Evolutionary conservation across 2,113 vertebrate genomes (phyloP).

Genomic region (Gambusia affinis): DNA sequence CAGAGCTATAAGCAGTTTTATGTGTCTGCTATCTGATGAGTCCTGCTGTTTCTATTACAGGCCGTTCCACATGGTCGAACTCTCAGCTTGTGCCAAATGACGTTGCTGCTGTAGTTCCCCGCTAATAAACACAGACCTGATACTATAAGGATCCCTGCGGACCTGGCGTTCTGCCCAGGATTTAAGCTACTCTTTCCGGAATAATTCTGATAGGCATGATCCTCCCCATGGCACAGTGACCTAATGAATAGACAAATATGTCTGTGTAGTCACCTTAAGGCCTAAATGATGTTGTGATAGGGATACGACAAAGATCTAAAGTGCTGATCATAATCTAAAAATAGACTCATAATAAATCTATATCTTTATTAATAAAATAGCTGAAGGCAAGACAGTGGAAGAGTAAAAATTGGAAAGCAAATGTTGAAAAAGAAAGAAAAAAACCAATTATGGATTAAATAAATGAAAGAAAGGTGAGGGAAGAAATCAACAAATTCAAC

Average conservation of each 20-base stretch:
- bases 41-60: constrained; percentile 12
- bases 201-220: neutral
- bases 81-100: neutral
- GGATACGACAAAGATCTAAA: neutral
- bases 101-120: neutral
- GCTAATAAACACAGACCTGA: neutral
- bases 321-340: neutral
- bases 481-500: no score
- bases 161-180: constrained; percentile 1
- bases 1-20: constrained; percentile 7
- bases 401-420: no score
- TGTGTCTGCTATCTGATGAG: constrained; percentile 10
- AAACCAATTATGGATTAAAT: no score
- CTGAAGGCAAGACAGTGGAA: neutral
- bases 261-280: neutral
- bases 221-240: neutral
- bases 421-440: no score
- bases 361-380: neutral
- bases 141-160: neutral
- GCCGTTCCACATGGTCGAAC: neutral
- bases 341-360: neutral
- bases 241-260: neutral
- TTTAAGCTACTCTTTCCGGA: neutral
- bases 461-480: no score
- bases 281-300: neutral